Base-by-base conservation (phyloP, 2,113 vertebrate species). In the Setophaga coronata region DNA sequence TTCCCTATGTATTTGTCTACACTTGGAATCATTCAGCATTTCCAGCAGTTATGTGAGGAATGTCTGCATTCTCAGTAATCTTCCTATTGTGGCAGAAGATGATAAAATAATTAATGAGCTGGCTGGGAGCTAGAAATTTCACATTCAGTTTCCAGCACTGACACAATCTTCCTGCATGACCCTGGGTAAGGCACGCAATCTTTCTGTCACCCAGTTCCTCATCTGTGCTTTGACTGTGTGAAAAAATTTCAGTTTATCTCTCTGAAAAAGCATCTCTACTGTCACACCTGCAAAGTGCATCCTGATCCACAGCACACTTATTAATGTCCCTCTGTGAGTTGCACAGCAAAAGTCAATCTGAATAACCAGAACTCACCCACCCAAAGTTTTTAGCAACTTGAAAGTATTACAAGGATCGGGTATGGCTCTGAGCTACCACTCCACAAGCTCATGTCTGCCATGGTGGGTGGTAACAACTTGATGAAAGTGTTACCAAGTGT, bases 121-220 rank as follows among this genome's bases (percentile, higher is more conserved):
- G 73, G 6, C n/a, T 79, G 45, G 34, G 38, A 93, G 70, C 12
- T 90, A 38, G 70, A 90, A 89, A 87, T 84, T 65, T 86, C 69
- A n/a, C 90, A 60, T 82, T 82, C 61, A 40, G 36, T 93, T 95
- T 82, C 84, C 73, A 87, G 36, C 78, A 61, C 91, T 93, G 73
- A 71, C 76, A 89, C 36, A 21, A 38, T 57, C 87, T 90, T 97
- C 91, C 93, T 88, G 78, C 73, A 50, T 70, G 58, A 82, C 66
- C 45, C 53, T 74, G 65, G 31, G 18, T 73, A 79, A 89, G 54
- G 95, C 91, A 96, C 4, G 17, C 58, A 85, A 91, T 47, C 58
- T 82, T 53, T 79, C 67, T 70, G 47, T 79, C 53, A 69, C 78
- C 64, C 70, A 94, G 78, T 95, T 97, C 89, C 89, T 91, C 74